Base-by-base conservation (phyloP, 2,888 invertebrate genomes). In the Syritta pipiens region DNA sequence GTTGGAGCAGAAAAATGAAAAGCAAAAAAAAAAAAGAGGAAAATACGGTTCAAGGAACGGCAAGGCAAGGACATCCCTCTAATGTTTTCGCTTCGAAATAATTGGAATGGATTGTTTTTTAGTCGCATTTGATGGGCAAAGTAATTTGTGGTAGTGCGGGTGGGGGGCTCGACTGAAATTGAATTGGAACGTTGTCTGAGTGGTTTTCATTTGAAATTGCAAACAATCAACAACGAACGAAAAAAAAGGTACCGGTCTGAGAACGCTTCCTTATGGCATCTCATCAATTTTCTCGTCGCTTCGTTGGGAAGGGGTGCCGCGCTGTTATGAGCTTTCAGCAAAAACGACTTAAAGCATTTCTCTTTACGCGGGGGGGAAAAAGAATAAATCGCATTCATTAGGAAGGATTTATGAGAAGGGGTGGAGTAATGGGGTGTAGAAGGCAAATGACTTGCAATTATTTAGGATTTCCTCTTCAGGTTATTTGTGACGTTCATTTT, bases 401-500 rank as follows among this genome's bases (percentile, higher is more conserved):
- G 3, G 10, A 6, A 20, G 53, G 44, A 65, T 53, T 65, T 65
- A 65, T 65, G 19, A n/a, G n/a, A n/a, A n/a, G n/a, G n/a, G n/a
- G n/a, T n/a, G n/a, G n/a, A n/a, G n/a, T n/a, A n/a, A n/a, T n/a
- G n/a, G n/a, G n/a, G n/a, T n/a, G n/a, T n/a, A n/a, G n/a, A n/a
- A n/a, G n/a, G 5, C 53, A 53, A 53, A 65, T 65, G 65, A 9
- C 53, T 46, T 6, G 17, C 32, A 65, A 65, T 65, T 42, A 65
- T 49, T 62, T 48, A 46, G 49, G 22, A 42, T 35, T 5, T n/a
- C 12, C 20, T 22, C 20, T 28, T 0, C 22, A 9, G 17, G 9
- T 9, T 17, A 9, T 7, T 14, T 37, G 6, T 37, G 37, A 37
- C 20, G 10, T 20, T 30, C 20, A 24, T 2, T 10, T 22, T 32